Conservation (phyloP, 2,113 vertebrate genomes). For the Ondatra zibethicus region DNA sequence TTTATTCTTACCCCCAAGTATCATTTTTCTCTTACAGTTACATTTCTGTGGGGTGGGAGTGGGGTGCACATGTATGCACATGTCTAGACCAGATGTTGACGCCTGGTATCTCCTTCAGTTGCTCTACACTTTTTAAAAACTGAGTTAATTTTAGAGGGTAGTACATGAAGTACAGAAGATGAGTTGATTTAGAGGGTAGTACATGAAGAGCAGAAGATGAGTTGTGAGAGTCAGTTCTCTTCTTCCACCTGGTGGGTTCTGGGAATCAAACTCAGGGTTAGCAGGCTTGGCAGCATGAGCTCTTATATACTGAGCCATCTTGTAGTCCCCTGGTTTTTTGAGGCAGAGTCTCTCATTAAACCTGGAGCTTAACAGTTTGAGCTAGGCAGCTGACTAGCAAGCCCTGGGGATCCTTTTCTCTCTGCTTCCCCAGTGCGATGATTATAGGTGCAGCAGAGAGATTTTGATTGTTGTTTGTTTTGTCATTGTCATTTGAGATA, state of each 20-base stretch:
- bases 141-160: not conserved
- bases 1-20: not conserved
- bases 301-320: not conserved
- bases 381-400: not conserved
- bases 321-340: not conserved
- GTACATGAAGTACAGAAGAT: not conserved
- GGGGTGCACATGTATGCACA: not conserved
- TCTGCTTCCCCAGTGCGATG: not conserved
- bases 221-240: not conserved
- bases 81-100: not conserved
- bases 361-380: not conserved
- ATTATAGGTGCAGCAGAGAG: not conserved
- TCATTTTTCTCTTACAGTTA: not conserved
- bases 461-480: not conserved
- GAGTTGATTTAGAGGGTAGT: no score
- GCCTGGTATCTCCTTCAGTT: not conserved
- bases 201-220: not conserved
- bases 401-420: not conserved
- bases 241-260: not conserved
- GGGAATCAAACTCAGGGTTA: not conserved
- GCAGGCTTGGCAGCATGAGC: not conserved
- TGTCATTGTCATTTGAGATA: not conserved
- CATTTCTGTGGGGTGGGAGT: not conserved
- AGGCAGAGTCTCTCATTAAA: not conserved
- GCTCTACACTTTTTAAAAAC: not conserved